Percentiles rank a stretch among this genome's conserved stretches.
Evolutionary conservation across 2,113 vertebrate genomes (phyloP).

Genomic region (Ivindomyrus marchei): DNA sequence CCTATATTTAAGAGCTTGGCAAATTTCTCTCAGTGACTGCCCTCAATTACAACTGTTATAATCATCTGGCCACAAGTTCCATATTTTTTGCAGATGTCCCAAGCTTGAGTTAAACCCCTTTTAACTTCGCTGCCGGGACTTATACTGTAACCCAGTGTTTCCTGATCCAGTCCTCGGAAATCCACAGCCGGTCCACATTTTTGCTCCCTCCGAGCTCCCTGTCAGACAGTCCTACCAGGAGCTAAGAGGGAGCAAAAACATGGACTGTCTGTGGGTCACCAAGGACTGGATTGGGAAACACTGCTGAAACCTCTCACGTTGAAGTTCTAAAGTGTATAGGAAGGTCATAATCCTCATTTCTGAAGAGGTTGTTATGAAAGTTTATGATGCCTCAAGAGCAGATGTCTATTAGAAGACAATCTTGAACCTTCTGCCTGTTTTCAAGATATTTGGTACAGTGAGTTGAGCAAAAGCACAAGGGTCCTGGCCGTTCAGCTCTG

Average conservation of each 20-base stretch:
- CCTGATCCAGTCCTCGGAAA: neutral
- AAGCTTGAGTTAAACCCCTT: neutral
- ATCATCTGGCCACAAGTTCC: neutral
- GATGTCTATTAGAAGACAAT: neutral
- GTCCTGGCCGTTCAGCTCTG: neutral
- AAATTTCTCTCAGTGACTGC: neutral
- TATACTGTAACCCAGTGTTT: neutral
- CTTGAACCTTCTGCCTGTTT: neutral
- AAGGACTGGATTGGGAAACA: no score
- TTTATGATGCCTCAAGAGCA: neutral
- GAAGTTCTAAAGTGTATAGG: neutral
- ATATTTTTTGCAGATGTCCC: conserved; percentile 10
- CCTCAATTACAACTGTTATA: neutral
- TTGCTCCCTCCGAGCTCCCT: neutral
- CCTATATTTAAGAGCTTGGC: neutral
- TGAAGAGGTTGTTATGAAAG: neutral
- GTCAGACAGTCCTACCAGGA: neutral
- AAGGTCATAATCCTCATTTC: neutral
- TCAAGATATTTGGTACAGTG: neutral
- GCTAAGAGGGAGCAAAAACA: no score
- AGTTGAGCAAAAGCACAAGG: neutral
- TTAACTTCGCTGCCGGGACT: neutral
- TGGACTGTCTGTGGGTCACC: no score
- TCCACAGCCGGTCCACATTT: neutral
- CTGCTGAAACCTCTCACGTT: neutral